A percentile compares a stretch with the other conserved stretches of the same genome.
Conservation (phyloP, 2,113 vertebrate genomes). For the Lota lota region DNA sequence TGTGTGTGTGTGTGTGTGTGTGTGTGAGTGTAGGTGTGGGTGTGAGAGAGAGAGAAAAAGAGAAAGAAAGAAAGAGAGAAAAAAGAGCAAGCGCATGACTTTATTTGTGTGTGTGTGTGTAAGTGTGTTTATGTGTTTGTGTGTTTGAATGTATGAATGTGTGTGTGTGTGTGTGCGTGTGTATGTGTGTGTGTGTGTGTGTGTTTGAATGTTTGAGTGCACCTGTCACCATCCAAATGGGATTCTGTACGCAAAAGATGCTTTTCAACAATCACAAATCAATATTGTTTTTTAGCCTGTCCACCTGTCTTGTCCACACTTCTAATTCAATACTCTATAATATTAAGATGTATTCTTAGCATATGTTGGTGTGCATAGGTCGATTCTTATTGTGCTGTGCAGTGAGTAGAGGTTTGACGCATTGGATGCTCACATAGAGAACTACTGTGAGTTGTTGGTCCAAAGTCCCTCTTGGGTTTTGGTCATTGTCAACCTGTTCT, state of each 20-base stretch:
- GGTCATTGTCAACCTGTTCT: no score
- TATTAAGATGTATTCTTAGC: no score
- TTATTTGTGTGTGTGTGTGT: conserved; percentile 8
- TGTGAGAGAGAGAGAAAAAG: conserved; percentile 5
- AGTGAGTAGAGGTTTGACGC: no score
- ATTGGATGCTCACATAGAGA: no score
- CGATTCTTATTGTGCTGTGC: no score
- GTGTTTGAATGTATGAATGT: background rate
- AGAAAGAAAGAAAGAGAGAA: conserved; percentile 3
- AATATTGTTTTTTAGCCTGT: background rate
- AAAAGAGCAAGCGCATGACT: background rate
- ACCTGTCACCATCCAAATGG: no score
- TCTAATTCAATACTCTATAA: no score
- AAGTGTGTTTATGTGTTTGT: background rate
- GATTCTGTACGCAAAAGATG: conserved; percentile 1
- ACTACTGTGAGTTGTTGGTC: no score
- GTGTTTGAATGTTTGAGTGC: background rate
- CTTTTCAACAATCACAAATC: conserved; percentile 17
- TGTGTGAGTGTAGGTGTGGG: no score
- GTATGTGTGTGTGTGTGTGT: background rate
- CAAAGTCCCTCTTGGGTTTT: no score
- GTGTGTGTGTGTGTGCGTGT: background rate
- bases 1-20: conserved; percentile 4
- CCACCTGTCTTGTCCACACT: no score
- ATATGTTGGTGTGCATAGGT: no score